These are phyloP conservation scores for Antigone vipio DNA, from an alignment of 2,113 vertebrate species.

Conservation along the genomic window DNA sequence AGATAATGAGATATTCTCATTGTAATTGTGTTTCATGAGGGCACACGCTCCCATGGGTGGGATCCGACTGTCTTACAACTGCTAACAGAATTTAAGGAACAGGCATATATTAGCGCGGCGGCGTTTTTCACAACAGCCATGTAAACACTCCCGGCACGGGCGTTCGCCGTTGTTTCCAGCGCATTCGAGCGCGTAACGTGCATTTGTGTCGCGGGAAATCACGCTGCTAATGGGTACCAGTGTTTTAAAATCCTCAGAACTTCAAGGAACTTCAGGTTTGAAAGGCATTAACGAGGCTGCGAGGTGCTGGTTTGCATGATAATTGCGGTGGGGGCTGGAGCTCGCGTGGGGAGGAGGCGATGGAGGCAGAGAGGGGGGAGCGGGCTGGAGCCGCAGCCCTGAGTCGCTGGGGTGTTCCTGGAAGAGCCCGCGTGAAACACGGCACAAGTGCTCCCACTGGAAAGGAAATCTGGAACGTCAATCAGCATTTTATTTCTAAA, in stretches of 20 bases:
- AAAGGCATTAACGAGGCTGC: slow-evolving; percentile 68
- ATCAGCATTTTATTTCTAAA: neutral
- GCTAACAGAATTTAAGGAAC: slow-evolving; percentile 80
- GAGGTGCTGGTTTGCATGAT: slow-evolving; percentile 75
- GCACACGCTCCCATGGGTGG: slow-evolving; percentile 83
- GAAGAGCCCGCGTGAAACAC: neutral
- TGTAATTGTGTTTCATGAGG: slow-evolving; percentile 86
- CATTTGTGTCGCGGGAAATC: slow-evolving; percentile 26
- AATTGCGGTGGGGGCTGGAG: slow-evolving; percentile 63
- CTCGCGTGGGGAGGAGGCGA: slow-evolving; percentile 27
- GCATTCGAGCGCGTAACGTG: slow-evolving; percentile 9
- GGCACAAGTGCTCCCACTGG: neutral
- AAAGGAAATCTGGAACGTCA: neutral
- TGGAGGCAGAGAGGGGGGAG: slow-evolving; percentile 18
- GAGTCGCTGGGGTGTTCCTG: neutral
- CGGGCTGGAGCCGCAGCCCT: neutral
- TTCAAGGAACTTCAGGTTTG: slow-evolving; percentile 77
- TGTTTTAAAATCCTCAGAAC: slow-evolving; percentile 72
- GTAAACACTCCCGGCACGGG: slow-evolving; percentile 65
- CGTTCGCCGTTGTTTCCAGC: slow-evolving; percentile 39
- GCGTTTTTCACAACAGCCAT: slow-evolving; percentile 64
- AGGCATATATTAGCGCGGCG: slow-evolving; percentile 66
- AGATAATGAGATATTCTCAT: slow-evolving; percentile 89
- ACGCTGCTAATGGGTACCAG: slow-evolving; percentile 49
- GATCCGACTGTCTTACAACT: slow-evolving; percentile 78